Base-by-base conservation (phyloP, 2,113 vertebrate genomes). In the Semicossyphus pulcher region DNA sequence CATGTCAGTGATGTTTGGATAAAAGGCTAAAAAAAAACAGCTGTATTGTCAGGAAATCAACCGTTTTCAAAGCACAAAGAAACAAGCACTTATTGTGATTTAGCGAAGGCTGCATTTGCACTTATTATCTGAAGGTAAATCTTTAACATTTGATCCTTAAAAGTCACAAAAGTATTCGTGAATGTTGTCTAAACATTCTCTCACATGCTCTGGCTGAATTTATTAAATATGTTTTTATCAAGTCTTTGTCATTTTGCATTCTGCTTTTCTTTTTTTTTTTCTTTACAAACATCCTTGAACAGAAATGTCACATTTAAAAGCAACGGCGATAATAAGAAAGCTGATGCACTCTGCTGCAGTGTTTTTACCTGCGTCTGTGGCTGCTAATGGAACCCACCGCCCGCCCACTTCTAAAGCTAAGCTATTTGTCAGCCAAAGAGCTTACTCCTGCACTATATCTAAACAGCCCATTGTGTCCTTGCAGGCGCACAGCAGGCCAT, bases 311-410 rank as follows among this genome's bases (percentile, higher is more conserved):
- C 48, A 66, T 69, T 70, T 63, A 59, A 71, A 78, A 72, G 29
- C 42, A 45, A 59, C 81, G 23, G 18, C 25, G 59, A 81, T 73
- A 74, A 80, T 72, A 59, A 65, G 18, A 52, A 76, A 41, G 59
- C 80, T 71, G 71, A 64, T 67, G 42, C 8, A 61, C 51, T 62
- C 37, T 36, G 63, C 45, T 73, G 69, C 47, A 29, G 57, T 60
- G n/a, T 71, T 57, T n/a, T 85, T 36, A 47, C 37, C 53, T 11
- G 18, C 37, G 54, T 59, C 49, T 70, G 61, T 61, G 31, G 15
- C 26, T 44, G 42, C 72, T 77, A 79, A 76, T 83, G 64, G 75
- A 81, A 47, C 28, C 39, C 48, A 53, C 59, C 62, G 20, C 29
- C 63, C 64, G 7, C 63, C 67, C 25, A 61, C 66, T 32, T 78